A percentile compares a stretch with the other conserved stretches of the same genome.
These are phyloP conservation scores for Dromius quadrimaculatus DNA, from an alignment of 2,888 invertebrate genomes.

Conservation along the genomic window DNA sequence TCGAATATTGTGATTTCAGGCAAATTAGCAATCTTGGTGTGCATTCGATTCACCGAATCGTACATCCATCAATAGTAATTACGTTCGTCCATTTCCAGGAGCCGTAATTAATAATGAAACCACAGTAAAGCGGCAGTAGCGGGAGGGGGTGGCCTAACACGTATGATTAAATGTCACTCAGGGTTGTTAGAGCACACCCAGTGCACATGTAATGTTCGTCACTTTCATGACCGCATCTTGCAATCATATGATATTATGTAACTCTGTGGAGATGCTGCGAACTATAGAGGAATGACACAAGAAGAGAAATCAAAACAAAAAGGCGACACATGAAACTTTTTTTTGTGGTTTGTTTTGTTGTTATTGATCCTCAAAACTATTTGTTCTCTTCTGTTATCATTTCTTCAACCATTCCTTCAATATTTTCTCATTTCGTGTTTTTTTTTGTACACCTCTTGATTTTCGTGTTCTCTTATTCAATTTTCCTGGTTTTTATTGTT, in stretches of 20 bases:
- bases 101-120: slow-evolving; percentile 11
- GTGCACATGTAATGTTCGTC: slow-evolving; percentile 4
- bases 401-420: too few species aligned
- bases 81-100: not conserved
- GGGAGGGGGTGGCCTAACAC: not conserved
- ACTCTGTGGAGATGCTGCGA: not conserved
- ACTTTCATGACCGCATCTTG: slow-evolving; percentile 1
- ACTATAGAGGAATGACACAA: not conserved
- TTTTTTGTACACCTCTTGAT: too few species aligned
- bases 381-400: too few species aligned
- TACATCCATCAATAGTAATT: slow-evolving; percentile 7
- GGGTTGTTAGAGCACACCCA: not conserved
- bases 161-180: slow-evolving; percentile 37
- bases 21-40: too few species aligned
- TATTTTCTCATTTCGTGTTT: too few species aligned
- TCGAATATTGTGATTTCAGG: too few species aligned
- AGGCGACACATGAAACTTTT: too few species aligned
- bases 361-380: too few species aligned
- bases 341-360: too few species aligned
- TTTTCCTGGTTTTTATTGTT: too few species aligned
- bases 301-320: too few species aligned
- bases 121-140: not conserved
- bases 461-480: too few species aligned
- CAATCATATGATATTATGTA: not conserved
- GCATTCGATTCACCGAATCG: not conserved